Base-by-base conservation (phyloP, 2,888 invertebrate species). In the Meiosimyza decipiens region DNA sequence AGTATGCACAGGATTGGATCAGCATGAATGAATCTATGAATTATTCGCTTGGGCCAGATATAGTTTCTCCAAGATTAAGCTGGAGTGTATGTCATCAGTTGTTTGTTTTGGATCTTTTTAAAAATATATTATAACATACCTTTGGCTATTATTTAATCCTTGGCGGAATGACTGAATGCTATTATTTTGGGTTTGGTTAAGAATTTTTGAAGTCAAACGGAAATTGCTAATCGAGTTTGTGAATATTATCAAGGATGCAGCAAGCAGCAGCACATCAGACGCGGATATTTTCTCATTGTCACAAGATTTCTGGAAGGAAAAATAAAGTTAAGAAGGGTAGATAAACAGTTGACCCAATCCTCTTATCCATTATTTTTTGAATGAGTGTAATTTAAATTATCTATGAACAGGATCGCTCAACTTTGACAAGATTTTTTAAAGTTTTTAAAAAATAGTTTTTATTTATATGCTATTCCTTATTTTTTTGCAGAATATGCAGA, bases 161-260 rank as follows among this genome's bases (percentile, higher is more conserved):
- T 79, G 75, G 40, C 84, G 81, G 71, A 81, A 84, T 1, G 75
- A 68, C 6, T 75, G 73, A 13, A 85, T 80, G 9, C 73, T 78
- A 11, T 67, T 75, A 28, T 79, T 79, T 63, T 77, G 79, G 15
- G 82, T 79, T n/a, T 82, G 77, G 5, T 65, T 75, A 52, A 84
- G 79, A 28, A 86, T 83, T 22, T 77, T 80, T 15, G 83, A 82
- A 2, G 86, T 86, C 52, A 84, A 77, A 51, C 81, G 82, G 52
- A 86, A 86, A 72, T 87, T 87, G 72, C 75, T 80, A 2, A 82
- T 79, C 16, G 86, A 85, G 76, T 86, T 83, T 0, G 86, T 86
- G 71, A 86, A 83, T 3, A 86, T 66, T 15, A 82, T 81, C 57
- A 86, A 74, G 1, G 86, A 86, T 13, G 83, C 81, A 4, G 84